These are phyloP conservation scores for Lasioglossum villosulum DNA, from an alignment of 2,888 invertebrate genomes.

Conservation along the genomic window DNA sequence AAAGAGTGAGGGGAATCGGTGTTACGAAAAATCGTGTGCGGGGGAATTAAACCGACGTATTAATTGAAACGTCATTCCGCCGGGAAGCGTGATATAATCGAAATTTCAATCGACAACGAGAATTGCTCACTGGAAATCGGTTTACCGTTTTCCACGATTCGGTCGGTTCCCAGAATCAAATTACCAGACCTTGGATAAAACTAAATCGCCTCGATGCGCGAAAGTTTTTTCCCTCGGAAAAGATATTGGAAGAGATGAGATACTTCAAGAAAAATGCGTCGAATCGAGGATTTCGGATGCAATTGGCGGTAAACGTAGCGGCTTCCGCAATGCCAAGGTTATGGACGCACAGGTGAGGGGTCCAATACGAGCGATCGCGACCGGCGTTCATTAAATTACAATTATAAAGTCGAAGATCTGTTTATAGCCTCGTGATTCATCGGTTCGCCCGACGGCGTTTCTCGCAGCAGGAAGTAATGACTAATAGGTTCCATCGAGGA, in stretches of 20 bases:
- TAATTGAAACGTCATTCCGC: background rate
- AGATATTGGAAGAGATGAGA: background rate
- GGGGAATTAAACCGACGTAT: background rate
- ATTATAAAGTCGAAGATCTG: constrained; percentile 60
- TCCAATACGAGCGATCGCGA: constrained; percentile 27
- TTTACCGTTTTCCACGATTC: background rate
- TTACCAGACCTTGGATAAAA: background rate
- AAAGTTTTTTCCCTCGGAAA: background rate
- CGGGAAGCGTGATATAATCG: background rate
- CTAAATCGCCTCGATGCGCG: too few relatives aligned
- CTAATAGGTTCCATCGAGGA: constrained; percentile 49
- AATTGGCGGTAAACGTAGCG: background rate
- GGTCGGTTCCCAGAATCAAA: background rate
- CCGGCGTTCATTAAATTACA: constrained; percentile 59
- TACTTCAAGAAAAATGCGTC: background rate
- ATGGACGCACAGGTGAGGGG: constrained; percentile 21
- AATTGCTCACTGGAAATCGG: background rate
- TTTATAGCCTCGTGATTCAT: constrained; percentile 64
- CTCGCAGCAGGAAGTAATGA: constrained; percentile 63
- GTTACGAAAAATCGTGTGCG: background rate
- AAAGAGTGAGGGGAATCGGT: background rate
- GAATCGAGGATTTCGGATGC: background rate
- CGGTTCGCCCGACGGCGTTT: constrained; percentile 46
- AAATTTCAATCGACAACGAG: background rate
- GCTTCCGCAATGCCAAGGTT: constrained; percentile 56